Percentiles rank a stretch among this genome's conserved stretches.
Evolutionary conservation across 2,888 invertebrate genomes (phyloP).

Genomic region (Drosophila suboccidentalis): DNA sequence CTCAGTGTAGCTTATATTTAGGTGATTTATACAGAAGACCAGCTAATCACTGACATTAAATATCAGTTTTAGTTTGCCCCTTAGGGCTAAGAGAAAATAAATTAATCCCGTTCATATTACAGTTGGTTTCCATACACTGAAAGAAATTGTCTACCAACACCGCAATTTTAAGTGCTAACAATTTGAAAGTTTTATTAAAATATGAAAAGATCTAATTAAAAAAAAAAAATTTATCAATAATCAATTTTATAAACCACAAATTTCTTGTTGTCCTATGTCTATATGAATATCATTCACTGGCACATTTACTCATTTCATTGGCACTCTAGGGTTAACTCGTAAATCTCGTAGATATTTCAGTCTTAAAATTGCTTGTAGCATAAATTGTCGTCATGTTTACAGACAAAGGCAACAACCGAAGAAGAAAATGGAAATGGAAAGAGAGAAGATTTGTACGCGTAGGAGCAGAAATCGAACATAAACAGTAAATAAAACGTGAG

Average conservation of each 20-base stretch:
- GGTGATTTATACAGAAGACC: background rate
- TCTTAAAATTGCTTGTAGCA: conserved; percentile 56
- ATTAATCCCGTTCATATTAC: background rate
- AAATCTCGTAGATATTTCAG: conserved; percentile 49
- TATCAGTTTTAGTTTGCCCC: background rate
- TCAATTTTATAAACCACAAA: too few species aligned
- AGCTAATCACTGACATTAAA: background rate
- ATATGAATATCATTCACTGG: background rate
- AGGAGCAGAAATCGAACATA: conserved; percentile 57
- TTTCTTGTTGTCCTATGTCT: background rate
- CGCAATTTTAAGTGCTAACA: too few species aligned
- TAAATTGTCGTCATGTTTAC: conserved; percentile 75
- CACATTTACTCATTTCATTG: background rate
- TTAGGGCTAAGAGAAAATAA: background rate
- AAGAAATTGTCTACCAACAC: background rate
- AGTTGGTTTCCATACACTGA: background rate
- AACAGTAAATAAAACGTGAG: conserved; percentile 73
- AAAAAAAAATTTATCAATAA: too few species aligned
- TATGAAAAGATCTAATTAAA: too few species aligned
- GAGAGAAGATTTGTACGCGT: conserved; percentile 21
- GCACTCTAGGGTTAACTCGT: conserved; percentile 35
- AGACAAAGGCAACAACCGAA: conserved; percentile 26
- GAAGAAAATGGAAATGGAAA: conserved; percentile 1
- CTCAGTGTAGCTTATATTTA: background rate
- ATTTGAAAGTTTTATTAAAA: too few species aligned